These are phyloP conservation scores for Sebastes oblongus DNA, from an alignment of 2,797 vertebrate species.

Conservation along the genomic window DNA sequence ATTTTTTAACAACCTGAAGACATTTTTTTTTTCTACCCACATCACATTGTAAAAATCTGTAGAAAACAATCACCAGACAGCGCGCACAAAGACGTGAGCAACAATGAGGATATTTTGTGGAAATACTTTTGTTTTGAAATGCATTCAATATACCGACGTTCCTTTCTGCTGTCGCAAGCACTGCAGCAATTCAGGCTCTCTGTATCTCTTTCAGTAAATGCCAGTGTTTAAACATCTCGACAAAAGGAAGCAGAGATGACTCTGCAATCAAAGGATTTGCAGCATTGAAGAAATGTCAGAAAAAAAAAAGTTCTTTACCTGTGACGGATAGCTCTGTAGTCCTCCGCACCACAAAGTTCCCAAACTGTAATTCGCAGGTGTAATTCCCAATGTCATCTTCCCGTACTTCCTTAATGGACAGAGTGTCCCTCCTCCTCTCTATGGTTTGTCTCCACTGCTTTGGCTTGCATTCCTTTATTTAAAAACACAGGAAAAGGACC, in stretches of 20 bases:
- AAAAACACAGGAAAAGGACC: background rate
- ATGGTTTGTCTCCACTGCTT: conserved; percentile 93
- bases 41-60: background rate
- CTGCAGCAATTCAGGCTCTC: background rate
- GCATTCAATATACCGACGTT: background rate
- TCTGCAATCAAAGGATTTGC: background rate
- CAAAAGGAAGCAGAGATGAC: background rate
- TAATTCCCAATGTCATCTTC: conserved; percentile 99
- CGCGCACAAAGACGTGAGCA: background rate
- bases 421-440: conserved; percentile 87
- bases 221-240: background rate
- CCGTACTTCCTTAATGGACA: conserved; percentile 93
- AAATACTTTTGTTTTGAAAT: background rate
- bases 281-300: background rate
- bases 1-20: conserved; percentile 17
- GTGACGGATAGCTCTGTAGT: conserved; percentile 96
- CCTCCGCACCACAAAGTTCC: conserved; percentile 95
- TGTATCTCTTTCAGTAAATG: background rate
- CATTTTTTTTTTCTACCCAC: background rate
- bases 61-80: conserved; percentile 2
- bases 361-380: conserved; percentile 95
- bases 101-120: background rate
- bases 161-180: background rate
- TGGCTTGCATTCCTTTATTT: conserved; percentile 90
- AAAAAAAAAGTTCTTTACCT: conserved; percentile 81